Conservation (phyloP, 2,888 invertebrate genomes). For the Lamellibrachia columna region DNA sequence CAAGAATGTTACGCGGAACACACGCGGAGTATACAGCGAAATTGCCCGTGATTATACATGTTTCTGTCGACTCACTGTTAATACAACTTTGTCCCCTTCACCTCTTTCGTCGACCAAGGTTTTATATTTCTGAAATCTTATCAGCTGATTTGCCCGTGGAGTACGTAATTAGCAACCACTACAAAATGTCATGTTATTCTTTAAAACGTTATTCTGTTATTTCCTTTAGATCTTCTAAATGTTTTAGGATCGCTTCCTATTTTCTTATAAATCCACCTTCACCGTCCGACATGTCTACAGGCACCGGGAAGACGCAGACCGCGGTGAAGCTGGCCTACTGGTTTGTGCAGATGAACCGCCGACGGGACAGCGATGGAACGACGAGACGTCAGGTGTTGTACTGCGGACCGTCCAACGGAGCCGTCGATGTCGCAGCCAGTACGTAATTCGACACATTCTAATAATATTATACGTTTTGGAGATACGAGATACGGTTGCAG, state of each 20-base stretch:
- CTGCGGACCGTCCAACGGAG: slow-evolving; percentile 58
- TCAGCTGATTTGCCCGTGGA: not conserved
- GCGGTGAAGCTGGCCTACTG: slow-evolving; percentile 51
- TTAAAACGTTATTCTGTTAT: not conserved
- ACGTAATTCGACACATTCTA: slow-evolving; percentile 33
- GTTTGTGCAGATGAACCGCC: slow-evolving; percentile 42
- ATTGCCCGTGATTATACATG: no score
- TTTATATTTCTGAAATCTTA: not conserved
- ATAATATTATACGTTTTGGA: no score
- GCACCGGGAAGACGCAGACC: slow-evolving; percentile 48
- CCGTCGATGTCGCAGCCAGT: slow-evolving; percentile 59
- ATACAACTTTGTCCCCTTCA: no score
- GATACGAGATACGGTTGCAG: no score
- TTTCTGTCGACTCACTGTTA: no score
- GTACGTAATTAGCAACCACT: not conserved
- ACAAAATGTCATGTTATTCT: not conserved
- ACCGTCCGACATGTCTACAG: not conserved
- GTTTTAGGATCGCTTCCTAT: not conserved
- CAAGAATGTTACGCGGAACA: no score
- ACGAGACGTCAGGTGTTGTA: slow-evolving; percentile 49
- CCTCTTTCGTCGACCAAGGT: not conserved
- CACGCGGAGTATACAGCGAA: no score
- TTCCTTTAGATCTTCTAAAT: not conserved
- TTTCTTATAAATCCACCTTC: not conserved
- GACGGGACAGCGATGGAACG: not conserved